Evolutionary conservation across 2,888 invertebrate genomes (phyloP).

Genomic region (Myopa testacea): DNA sequence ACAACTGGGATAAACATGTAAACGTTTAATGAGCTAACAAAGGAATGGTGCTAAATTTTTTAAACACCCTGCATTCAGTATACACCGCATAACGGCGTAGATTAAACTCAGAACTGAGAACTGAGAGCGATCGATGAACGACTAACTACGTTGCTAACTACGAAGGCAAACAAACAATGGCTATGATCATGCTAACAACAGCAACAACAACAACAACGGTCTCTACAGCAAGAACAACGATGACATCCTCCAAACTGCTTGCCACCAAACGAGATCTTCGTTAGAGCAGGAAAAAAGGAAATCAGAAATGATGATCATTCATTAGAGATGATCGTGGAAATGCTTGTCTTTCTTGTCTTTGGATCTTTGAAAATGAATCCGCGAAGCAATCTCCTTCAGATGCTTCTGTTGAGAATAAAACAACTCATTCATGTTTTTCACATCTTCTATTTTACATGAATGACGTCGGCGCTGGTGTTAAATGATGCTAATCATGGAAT

Average conservation of each 20-base stretch:
- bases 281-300: too few relatives aligned
- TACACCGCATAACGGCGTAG: background rate
- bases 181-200: background rate
- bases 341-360: too few relatives aligned
- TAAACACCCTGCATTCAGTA: constrained; percentile 38
- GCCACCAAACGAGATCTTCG: too few relatives aligned
- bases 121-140: background rate
- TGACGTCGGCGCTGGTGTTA: too few relatives aligned
- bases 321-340: too few relatives aligned
- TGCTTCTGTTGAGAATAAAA: too few relatives aligned
- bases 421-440: too few relatives aligned
- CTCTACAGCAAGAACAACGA: background rate
- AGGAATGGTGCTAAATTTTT: constrained; percentile 50
- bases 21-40: constrained; percentile 45
- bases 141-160: background rate
- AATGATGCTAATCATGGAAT: too few relatives aligned
- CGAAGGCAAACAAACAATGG: background rate
- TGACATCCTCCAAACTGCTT: background rate
- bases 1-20: constrained; percentile 17
- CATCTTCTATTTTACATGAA: too few relatives aligned
- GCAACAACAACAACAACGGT: background rate
- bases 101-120: background rate
- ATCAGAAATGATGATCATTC: too few relatives aligned
- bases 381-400: too few relatives aligned
- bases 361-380: too few relatives aligned